Evolutionary conservation across 1,140 invertebrate species (phyloP), one percentile per base, ranked within the genome.

Genomic region (Diprion similis): DNA sequence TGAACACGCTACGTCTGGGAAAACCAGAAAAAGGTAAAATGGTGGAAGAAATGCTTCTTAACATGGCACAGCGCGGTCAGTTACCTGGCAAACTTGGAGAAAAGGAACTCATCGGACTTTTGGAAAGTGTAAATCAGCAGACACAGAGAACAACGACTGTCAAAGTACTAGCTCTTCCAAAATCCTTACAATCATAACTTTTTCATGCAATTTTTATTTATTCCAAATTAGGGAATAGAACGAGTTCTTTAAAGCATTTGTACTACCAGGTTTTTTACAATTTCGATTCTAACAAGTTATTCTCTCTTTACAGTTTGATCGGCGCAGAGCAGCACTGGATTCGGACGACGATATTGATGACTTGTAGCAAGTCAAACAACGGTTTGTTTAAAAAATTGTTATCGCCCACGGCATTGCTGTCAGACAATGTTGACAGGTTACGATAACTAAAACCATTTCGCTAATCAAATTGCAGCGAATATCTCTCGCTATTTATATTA

Each of bases 1-100:
- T 99, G 78, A 98, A 98, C 82, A 99, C 95, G 74, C 91, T 99
- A 65, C 94, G 94, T 83, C 87, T 98, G 72, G 96, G 96, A 74
- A 99, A 98, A 88, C 97, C 98, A 64, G 97, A 98, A 79, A 99
- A 98, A 87, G 97, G 95, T 10, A 91, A 92, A 86, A 95, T 97
- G 94, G 92, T 99, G 18, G 97, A 99, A 90, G 93, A 94, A 78
- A 96, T 98, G 92, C 91, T 99, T 71, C 90, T 98, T 65, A 92
- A 93, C 78, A 98, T 99, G 97, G 97, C 96, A 46, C 93, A 95
- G 83, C 91, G 91, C 80, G 96, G 96, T 37, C 95, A 96, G 87
- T 88, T 98, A 71, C 85, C 89, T 66, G 92, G 92, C 24, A 95
- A 93, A 89, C 91, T 98, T 74, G 92, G 92, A 70, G 97, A 98